Evolutionary conservation across 1,140 invertebrate species (phyloP).

Genomic region (Acarapis woodi): DNA sequence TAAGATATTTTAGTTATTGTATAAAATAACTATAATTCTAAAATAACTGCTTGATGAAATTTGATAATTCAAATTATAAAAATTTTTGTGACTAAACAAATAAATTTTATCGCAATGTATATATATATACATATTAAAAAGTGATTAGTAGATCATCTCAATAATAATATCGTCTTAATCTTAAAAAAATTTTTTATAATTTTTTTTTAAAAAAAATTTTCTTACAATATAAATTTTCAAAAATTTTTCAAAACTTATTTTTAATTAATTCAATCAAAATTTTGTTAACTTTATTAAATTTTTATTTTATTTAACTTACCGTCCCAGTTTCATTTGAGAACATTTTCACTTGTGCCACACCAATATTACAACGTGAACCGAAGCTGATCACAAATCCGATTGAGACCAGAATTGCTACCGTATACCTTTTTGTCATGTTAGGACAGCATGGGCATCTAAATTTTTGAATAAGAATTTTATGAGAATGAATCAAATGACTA

Average conservation of each 20-base stretch:
- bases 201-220: not conserved
- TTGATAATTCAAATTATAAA: too few species aligned
- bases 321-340: conserved; percentile 14
- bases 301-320: not conserved
- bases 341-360: conserved; percentile 62
- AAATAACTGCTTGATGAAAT: too few species aligned
- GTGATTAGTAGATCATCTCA: too few species aligned
- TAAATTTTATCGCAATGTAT: too few species aligned
- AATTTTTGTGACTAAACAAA: too few species aligned
- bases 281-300: not conserved
- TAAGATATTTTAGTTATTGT: too few species aligned
- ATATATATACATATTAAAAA: too few species aligned
- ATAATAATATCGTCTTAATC: too few species aligned
- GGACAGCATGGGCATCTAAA: conserved; percentile 43
- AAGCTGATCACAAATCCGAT: conserved; percentile 74
- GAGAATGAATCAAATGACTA: too few species aligned
- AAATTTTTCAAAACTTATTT: not conserved
- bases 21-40: too few species aligned
- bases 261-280: not conserved
- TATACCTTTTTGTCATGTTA: conserved; percentile 49
- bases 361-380: conserved; percentile 84
- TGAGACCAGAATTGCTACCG: conserved; percentile 51
- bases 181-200: too few species aligned
- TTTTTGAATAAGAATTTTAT: too few species aligned
- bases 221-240: not conserved